Percentiles rank a stretch among this genome's conserved stretches.
Evolutionary conservation across 2,797 vertebrate species (phyloP).

Genomic region (Microhierax caerulescens): DNA sequence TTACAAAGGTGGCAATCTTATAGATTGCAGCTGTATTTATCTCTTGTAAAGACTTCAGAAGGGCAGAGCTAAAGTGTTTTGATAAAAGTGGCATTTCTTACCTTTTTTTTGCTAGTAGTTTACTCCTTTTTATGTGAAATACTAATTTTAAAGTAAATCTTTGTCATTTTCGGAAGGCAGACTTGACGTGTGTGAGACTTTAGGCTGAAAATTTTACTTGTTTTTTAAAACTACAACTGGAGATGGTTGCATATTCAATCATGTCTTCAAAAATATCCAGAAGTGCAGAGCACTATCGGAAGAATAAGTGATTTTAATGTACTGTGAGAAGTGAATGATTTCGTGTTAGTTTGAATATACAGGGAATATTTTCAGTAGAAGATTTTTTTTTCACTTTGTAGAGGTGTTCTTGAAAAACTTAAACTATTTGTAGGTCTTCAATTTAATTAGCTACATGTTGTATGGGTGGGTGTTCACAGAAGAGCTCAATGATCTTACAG

Average conservation of each 20-base stretch:
- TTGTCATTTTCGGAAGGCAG: neutral
- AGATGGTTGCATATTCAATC: constrained; percentile 5
- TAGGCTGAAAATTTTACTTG: neutral
- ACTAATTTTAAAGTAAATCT: constrained; percentile 20
- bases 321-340: neutral
- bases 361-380: neutral
- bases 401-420: constrained; percentile 9
- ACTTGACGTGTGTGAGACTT: neutral
- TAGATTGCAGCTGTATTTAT: constrained; percentile 62
- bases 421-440: neutral
- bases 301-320: neutral
- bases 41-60: constrained; percentile 54
- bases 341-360: neutral
- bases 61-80: constrained; percentile 63
- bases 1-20: constrained; percentile 61
- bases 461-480: neutral
- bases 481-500: neutral
- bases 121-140: constrained; percentile 30
- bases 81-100: constrained; percentile 59
- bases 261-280: neutral
- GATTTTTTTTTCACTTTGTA: constrained; percentile 9
- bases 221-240: neutral
- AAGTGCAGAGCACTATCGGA: neutral
- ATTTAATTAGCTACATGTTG: neutral
- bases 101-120: constrained; percentile 27